Percentiles rank a stretch among this genome's conserved stretches.
phyloP scores from a whole-genome alignment of 2,888 invertebrate species.

The Trichopoda pennipes region DNA sequence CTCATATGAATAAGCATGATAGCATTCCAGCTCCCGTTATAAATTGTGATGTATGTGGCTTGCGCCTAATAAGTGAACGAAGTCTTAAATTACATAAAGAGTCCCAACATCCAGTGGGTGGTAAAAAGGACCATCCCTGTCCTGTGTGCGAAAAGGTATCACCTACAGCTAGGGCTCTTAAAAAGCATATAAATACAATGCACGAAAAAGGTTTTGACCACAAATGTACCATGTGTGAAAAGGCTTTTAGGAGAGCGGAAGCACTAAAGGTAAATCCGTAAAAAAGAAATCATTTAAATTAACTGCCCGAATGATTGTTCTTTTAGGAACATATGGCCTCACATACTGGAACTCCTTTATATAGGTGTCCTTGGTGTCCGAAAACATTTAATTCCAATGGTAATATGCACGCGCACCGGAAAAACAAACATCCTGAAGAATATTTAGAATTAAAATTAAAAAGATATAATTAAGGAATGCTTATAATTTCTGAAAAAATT shows the following conservation, averaged over 20 bases:
- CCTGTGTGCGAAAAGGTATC: conserved; percentile 77
- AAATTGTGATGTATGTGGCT: conserved; percentile 77
- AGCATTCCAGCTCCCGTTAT: conserved; percentile 73
- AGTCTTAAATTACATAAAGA: conserved; percentile 76
- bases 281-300: neutral
- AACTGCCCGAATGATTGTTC: neutral
- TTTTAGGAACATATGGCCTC: conserved; percentile 78
- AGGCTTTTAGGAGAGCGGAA: conserved; percentile 77
- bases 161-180: conserved; percentile 77
- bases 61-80: conserved; percentile 74
- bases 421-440: conserved; percentile 78
- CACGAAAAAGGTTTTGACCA: conserved; percentile 77
- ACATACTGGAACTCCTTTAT: conserved; percentile 78
- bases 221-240: conserved; percentile 78
- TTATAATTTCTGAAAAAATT: neutral
- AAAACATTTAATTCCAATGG: conserved; percentile 80
- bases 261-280: neutral
- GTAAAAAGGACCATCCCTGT: conserved; percentile 75
- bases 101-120: conserved; percentile 76
- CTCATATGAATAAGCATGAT: conserved; percentile 77
- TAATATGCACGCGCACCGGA: conserved; percentile 79
- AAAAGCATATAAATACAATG: conserved; percentile 78
- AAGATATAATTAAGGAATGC: conserved; percentile 36
- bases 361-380: conserved; percentile 75
- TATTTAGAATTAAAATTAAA: conserved; percentile 73